Evolutionary conservation across 1,140 invertebrate genomes (phyloP).

Genomic region (Drosophila santomea): DNA sequence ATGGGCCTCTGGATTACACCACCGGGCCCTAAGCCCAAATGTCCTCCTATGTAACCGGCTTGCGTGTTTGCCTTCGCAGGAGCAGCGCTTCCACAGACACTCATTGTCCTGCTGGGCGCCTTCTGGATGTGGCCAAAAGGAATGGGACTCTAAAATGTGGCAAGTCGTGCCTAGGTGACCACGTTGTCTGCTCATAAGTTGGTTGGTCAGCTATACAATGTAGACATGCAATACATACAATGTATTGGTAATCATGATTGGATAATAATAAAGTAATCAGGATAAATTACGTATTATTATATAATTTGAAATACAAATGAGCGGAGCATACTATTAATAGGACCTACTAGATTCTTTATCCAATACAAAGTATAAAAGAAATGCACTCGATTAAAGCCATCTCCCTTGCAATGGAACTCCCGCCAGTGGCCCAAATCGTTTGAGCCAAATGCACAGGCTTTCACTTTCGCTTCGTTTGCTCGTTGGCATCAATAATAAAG

Average conservation of each 20-base stretch:
- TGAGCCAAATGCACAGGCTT: constrained; percentile 42
- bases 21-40: constrained; percentile 33
- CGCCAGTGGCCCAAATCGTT: constrained; percentile 20
- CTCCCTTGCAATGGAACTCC: neutral
- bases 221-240: too few species aligned
- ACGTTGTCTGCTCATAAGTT: neutral
- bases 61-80: neutral
- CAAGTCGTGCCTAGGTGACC: neutral
- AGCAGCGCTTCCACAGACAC: constrained; percentile 12
- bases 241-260: too few species aligned
- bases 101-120: constrained; percentile 35
- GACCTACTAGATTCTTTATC: neutral
- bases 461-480: constrained; percentile 57
- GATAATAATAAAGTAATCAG: too few species aligned
- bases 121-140: constrained; percentile 18
- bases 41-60: constrained; percentile 45
- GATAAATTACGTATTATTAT: too few species aligned
- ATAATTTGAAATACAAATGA: too few species aligned
- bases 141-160: neutral
- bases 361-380: neutral
- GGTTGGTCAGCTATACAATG: neutral
- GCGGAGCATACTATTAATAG: too few species aligned
- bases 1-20: constrained; percentile 41
- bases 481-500: constrained; percentile 69
- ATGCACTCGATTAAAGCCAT: neutral